Conservation (phyloP, 2,113 vertebrate genomes). For the Recurvirostra avosetta region DNA sequence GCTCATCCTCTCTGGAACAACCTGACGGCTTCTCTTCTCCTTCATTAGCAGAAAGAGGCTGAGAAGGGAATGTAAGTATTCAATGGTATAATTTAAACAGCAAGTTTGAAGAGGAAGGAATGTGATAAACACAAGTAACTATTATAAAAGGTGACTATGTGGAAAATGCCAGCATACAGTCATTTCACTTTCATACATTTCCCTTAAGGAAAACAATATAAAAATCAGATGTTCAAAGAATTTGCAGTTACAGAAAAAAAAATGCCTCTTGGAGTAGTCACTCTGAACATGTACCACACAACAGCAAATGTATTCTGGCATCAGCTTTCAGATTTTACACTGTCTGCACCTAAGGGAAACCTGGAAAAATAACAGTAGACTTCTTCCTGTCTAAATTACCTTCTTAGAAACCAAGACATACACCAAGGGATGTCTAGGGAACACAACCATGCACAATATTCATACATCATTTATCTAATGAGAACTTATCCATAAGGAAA, state of each 20-base stretch:
- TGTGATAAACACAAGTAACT: background rate
- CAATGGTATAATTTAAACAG: background rate
- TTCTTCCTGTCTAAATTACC: background rate
- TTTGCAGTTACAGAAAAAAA: background rate
- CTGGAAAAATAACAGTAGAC: background rate
- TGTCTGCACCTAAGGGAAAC: background rate
- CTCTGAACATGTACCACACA: background rate
- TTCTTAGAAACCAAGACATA: background rate
- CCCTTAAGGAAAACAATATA: background rate
- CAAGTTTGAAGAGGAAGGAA: background rate
- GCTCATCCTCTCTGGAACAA: background rate
- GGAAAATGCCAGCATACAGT: background rate
- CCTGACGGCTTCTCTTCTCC: background rate
- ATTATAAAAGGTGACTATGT: background rate
- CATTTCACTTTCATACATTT: background rate
- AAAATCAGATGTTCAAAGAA: background rate
- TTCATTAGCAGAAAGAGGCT: slow-evolving; percentile 14
- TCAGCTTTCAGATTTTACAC: background rate
- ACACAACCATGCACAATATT: background rate
- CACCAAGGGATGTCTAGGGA: background rate
- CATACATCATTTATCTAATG: background rate
- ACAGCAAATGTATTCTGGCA: background rate
- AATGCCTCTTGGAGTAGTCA: background rate
- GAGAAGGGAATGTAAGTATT: background rate
- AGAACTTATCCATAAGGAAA: background rate